These are phyloP conservation scores for Tinea semifulvella DNA, from an alignment of 2,888 invertebrate species.

Conservation along the genomic window DNA sequence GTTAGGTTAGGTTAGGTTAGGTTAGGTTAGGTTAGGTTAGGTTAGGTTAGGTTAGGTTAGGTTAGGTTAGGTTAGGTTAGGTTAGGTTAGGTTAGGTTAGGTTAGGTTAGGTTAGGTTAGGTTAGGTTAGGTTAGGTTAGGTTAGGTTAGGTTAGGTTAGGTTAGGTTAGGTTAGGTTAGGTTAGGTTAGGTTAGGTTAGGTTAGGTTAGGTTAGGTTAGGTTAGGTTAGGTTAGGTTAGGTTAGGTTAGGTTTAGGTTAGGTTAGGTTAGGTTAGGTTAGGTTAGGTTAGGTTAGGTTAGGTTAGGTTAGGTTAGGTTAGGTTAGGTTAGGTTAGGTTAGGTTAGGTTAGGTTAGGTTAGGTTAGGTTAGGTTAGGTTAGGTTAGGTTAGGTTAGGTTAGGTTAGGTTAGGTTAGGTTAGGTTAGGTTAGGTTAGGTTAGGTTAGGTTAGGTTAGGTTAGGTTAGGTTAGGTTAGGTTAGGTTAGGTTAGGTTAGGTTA, in stretches of 20 bases:
- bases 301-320: slow-evolving; percentile 13
- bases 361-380: too few relatives aligned
- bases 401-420: slow-evolving; percentile 5
- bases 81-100: slow-evolving; percentile 19
- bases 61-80: slow-evolving; percentile 23
- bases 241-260: slow-evolving; percentile 20
- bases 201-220: slow-evolving; percentile 22
- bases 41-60: slow-evolving; percentile 23
- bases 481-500: background rate
- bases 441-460: background rate
- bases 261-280: slow-evolving; percentile 18
- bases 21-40: slow-evolving; percentile 21
- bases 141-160: slow-evolving; percentile 17
- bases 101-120: slow-evolving; percentile 13
- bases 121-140: background rate
- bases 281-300: slow-evolving; percentile 17
- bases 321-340: too few relatives aligned
- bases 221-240: slow-evolving; percentile 21
- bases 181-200: slow-evolving; percentile 21
- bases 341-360: slow-evolving; percentile 6
- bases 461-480: background rate
- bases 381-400: background rate
- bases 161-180: slow-evolving; percentile 20
- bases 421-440: slow-evolving; percentile 2
- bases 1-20: slow-evolving; percentile 21